A percentile compares a stretch with the other conserved stretches of the same genome.
Conservation (phyloP, 2,797 vertebrate genomes). For the Eospalax fontanierii region DNA sequence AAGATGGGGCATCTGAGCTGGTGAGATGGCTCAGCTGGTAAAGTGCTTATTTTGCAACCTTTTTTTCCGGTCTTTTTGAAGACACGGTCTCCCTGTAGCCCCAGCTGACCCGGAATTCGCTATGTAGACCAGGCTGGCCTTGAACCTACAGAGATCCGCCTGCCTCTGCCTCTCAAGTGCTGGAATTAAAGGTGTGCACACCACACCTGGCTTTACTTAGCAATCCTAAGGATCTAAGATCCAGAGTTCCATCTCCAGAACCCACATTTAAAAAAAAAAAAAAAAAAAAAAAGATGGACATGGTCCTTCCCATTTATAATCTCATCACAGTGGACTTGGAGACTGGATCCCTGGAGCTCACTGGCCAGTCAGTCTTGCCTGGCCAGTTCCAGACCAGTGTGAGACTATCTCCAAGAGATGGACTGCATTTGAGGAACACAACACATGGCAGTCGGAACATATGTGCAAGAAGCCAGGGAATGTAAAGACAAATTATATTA, state of each 20-base stretch:
- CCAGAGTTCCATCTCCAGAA: background rate
- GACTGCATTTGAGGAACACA: background rate
- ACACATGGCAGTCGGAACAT: background rate
- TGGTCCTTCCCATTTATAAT: no score
- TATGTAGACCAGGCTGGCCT: no score
- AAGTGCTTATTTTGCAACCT: background rate
- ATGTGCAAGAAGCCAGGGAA: background rate
- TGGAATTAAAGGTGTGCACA: no score
- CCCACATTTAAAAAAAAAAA: background rate
- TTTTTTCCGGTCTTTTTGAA: no score
- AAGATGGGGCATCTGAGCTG: background rate
- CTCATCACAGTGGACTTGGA: background rate
- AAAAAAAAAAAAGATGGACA: background rate
- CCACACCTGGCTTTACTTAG: no score
- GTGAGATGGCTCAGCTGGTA: background rate
- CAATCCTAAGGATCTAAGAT: background rate
- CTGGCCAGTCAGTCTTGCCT: background rate
- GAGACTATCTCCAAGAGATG: background rate
- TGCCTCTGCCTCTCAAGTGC: no score
- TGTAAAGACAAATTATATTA: background rate
- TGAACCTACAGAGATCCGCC: no score
- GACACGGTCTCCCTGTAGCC: no score
- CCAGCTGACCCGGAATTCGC: no score
- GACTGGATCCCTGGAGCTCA: background rate
- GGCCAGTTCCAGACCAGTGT: background rate